Base-by-base conservation (phyloP, 2,797 vertebrate genomes). In the Eulemur coronatus region DNA sequence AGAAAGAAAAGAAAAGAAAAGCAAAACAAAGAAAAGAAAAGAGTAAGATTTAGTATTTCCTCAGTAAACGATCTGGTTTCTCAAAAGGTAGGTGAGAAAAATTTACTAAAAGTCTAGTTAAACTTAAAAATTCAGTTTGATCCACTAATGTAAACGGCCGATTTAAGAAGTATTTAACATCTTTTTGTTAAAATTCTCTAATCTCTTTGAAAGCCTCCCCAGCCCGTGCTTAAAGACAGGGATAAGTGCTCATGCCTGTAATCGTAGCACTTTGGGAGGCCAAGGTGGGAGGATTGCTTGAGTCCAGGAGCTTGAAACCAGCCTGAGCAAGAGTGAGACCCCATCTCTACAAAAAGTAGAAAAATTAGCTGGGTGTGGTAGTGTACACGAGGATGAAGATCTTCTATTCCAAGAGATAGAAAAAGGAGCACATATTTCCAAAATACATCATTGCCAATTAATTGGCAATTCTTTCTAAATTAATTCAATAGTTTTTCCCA, bases 131-230 rank as follows among this genome's bases (percentile, higher is more conserved):
- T 80, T 59, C 26, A 61, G 18, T 55, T 92, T 90, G 43, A 80
- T 35, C 81, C 22, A 79, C 33, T 61, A 82, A 96, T 28, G 52
- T 82, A 59, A 92, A 73, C 12, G 26, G 7, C 57, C 35, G 88
- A n/a, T 80, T 52, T 48, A 75, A 72, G 33, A 96, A 81, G 59
- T 59, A 78, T 79, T 93, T 73, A 63, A 89, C 28, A 82, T n/a
- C 1, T 38, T 86, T 82, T 72, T 76, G 18, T 48, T 65, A 35
- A 28, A 85, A 91, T 41, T 73, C 59, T 35, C 17, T 43, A 46
- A 72, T 91, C 28, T 91, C 33, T 89, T 76, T 57, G 33, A 67
- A 96, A 95, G 20, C 6, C 50, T 78, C 48, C 20, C 59, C 38
- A 46, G 15, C 41, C 14, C 11, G 20, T 81, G 3, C 35, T 69